These are phyloP conservation scores for Paracanthobrama guichenoti DNA, from an alignment of 2,113 vertebrate genomes.

Conservation along the genomic window DNA sequence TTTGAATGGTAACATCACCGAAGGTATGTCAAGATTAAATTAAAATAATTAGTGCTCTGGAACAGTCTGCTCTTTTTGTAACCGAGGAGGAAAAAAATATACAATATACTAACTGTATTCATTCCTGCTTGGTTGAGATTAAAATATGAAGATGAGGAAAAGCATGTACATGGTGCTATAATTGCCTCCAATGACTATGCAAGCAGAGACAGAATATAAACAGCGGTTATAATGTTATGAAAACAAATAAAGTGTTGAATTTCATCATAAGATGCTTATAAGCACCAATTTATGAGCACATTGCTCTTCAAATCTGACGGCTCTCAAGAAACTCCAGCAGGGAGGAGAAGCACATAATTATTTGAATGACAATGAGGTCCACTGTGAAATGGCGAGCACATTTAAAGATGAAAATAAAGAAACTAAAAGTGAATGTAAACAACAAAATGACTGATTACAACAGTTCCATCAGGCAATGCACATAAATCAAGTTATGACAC, in stretches of 20 bases:
- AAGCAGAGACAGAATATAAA: neutral
- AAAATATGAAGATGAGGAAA: neutral
- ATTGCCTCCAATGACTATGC: neutral
- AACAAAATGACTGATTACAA: no score
- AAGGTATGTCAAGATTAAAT: neutral
- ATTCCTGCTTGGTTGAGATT: no score
- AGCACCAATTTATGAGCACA: neutral
- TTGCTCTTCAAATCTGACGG: neutral
- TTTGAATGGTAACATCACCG: neutral
- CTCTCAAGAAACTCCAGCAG: neutral
- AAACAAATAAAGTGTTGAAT: neutral
- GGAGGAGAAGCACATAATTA: neutral
- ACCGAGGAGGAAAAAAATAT: no score
- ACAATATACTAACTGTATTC: no score
- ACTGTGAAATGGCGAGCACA: no score
- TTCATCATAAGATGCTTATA: no score
- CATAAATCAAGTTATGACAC: no score
- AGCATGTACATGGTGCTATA: neutral
- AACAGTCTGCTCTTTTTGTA: neutral
- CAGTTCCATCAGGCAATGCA: no score
- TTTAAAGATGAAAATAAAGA: no score
- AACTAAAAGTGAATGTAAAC: no score
- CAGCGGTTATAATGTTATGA: neutral
- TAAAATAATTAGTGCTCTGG: neutral
- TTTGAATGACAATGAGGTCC: neutral